Base-by-base conservation (phyloP, 2,888 invertebrate species). In the Chaitophorus viminalis region DNA sequence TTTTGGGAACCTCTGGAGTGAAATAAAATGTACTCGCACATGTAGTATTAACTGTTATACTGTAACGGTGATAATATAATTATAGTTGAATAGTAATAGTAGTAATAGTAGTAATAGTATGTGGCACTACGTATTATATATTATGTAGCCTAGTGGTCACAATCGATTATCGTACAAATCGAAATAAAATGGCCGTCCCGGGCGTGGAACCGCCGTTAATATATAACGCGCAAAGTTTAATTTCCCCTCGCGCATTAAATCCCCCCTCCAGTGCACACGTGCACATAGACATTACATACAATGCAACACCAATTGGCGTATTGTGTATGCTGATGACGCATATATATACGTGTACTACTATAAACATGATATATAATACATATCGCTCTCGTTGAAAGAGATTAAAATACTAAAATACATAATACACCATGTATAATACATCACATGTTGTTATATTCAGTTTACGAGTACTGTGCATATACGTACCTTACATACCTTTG, bases 181-280 rank as follows among this genome's bases (percentile, higher is more conserved):
- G 82, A 82, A 82, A 82, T 72, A 52, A 82, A 72, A 82, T 72
- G 82, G 82, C 82, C 31, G 82, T 52, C 25, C 46, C 70, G 72
- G n/a, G 70, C n/a, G n/a, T 9, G 70, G 70, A 72, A 72, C 82
- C 31, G 52, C 82, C 31, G 52, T 72, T 72, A 82, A 82, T 72
- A n/a, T n/a, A n/a, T n/a, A 82, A 52, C 46, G 17, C 70, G 52
- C 29, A 29, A 81, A 82, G 70, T 82, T 82, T 72, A 52, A 82
- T 82, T 82, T 82, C 46, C 31, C 82, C 25, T 17, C 25, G 29
- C 33, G 70, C 82, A 52, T 70, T 52, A 46, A 25, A 11, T 11
- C n/a, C 68, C 68, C 29, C 0, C 6, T 11, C 11, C n/a, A 1
- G 68, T 11, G 9, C 11, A 68, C 68, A 14, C 65, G 1, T 29